Base-by-base conservation (phyloP, 2,888 invertebrate genomes). In the Endotricha flammealis region DNA sequence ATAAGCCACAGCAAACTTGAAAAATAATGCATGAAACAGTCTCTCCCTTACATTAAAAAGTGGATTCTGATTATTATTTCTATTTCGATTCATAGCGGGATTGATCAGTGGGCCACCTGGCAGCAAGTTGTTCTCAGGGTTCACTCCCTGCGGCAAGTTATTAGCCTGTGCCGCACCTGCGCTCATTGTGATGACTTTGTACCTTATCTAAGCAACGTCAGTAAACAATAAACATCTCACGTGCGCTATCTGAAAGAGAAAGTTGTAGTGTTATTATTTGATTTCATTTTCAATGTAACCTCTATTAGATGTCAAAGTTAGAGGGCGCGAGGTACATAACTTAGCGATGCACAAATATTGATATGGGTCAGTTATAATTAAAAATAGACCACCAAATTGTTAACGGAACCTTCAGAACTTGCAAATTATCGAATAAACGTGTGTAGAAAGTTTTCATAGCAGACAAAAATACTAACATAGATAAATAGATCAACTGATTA, bases 1-100 rank as follows among this genome's bases (percentile, higher is more conserved):
- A 82, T 99, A 99, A 11, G 94, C 92, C 57, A 98, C 82, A 2
- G 99, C 95, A 52, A 95, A 92, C 71, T 96, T 93, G 69, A 97
- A 93, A 79, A 99, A 98, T 52, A 99, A 88, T 8, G 97, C 97
- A 82, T 98, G 96, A 74, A 98, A 98, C 36, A 98, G 85, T 51
- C 97, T 90, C 72, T 98, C 97, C 57, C 98, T 88, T 39, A 97
- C 94, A 79, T 93, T 94, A 61, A 95, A 91, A 45, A 95, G 74
- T 23, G 94, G 93, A 66, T 94, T 94, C 74, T 92, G 91, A 69
- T 90, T 89, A 53, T 89, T 90, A 53, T 89, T 90, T 46, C 82
- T 81, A 56, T 87, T 82, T 46, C 89, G 75, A 44, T 89, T 87
- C 58, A 87, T 76, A 13, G 75, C 69, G 32, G 76, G 73, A 45